Evolutionary conservation across 2,113 vertebrate species (phyloP), one percentile per base, ranked within the genome.

Genomic region (Microcebus lehilahytsara): DNA sequence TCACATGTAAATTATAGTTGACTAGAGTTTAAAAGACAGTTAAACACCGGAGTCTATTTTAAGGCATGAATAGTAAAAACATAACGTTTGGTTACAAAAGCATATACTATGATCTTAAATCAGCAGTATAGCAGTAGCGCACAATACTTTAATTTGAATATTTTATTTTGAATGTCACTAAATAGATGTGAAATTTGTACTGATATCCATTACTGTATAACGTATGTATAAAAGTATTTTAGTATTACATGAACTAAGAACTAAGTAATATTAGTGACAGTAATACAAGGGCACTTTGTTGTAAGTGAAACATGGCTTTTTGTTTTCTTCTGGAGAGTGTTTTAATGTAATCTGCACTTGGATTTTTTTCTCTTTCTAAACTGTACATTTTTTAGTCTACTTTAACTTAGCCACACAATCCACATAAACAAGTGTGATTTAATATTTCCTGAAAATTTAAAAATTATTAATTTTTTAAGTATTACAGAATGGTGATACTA

Each of bases 371-470:
- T 17, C 37, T 51, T 5, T 83, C 14, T 89, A 27, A 89, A 64
- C n/a, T 85, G 14, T 66, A 23, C 25, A 12, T 66, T 83, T 42
- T 83, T 91, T 53, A 81, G 22, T 72, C 11, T 64, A 8, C 30
- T 86, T 71, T 64, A 27, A 32, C 25, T 75, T 58, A 62, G 6
- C 60, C 12, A 40, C 22, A 12, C 46, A 78, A 34, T 58, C 64
- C 12, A 51, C 7, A 56, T 60, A 66, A 25, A 58, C 14, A n/a
- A 86, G 3, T 64, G 3, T 89, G 62, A 53, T 40, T 74, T 67
- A 72, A 40, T 80, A 49, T 81, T 80, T 94, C 51, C 37, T 94
- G 62, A 81, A 94, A 86, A 30, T 53, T 94, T 79, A 64, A 32
- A 69, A 62, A 58, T 32, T 32, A 80, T 40, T 42, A 91, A 34